Base-by-base conservation (phyloP, 2,888 invertebrate species). In the Dione vanillae region DNA sequence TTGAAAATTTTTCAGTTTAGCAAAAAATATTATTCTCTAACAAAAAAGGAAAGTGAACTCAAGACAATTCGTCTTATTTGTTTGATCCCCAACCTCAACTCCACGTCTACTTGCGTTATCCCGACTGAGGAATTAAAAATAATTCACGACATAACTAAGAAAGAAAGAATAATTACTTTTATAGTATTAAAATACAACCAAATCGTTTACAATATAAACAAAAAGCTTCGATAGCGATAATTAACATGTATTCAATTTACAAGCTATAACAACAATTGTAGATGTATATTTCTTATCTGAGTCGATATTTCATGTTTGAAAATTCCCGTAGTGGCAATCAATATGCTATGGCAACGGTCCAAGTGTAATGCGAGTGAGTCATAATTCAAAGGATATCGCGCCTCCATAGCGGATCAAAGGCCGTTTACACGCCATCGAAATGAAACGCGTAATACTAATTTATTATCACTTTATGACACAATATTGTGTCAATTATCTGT, bases 321-420 rank as follows among this genome's bases (percentile, higher is more conserved):
- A 74, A 74, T 72, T 74, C 74, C 74, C 74, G 74, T 72, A 74
- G 74, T 72, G 72, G 78, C 78, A 79, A 79, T 79, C 79, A 78
- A 79, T 79, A 79, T 75, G 76, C 69, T 69, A 75, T 79, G 79
- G 79, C 79, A 76, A 74, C 65, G 77, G 71, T 78, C 79, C 78
- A 79, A 79, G 76, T 76, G 74, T 77, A 77, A 78, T 75, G 75
- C 77, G 73, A 76, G 74, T 76, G 77, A 77, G 71, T 77, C 75
- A 76, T 78, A 78, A 77, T 75, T 78, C 75, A 76, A 69, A 71
- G 77, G 77, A 77, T 76, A 76, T 78, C 74, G 70, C 76, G 75
- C 75, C 74, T 75, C 70, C 65, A 73, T 70, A 72, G 67, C 65
- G 65, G 45, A 65, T 66, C 74, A 16, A 67, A 41, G 62, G 59